Evolutionary conservation across 2,888 invertebrate genomes (phyloP).

Genomic region (Agapetus fuscipes): DNA sequence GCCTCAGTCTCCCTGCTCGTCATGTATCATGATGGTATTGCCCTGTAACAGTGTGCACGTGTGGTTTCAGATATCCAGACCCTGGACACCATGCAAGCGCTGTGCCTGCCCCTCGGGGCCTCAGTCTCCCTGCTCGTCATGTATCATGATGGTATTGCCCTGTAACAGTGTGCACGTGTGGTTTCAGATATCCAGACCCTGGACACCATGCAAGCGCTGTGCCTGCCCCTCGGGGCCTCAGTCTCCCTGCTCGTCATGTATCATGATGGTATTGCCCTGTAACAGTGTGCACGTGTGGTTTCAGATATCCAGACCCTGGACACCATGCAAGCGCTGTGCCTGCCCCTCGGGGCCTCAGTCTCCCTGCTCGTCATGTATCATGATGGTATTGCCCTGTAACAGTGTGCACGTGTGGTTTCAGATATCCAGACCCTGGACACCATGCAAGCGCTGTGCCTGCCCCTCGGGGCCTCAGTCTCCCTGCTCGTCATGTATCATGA

Average conservation of each 20-base stretch:
- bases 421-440: constrained; percentile 91
- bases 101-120: constrained; percentile 92
- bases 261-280: too few species aligned
- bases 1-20: constrained; percentile 92
- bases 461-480: constrained; percentile 90
- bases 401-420: too few species aligned
- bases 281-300: too few species aligned
- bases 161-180: too few species aligned
- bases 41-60: too few species aligned
- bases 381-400: too few species aligned
- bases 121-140: constrained; percentile 92
- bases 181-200: constrained; percentile 78
- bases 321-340: constrained; percentile 93
- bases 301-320: constrained; percentile 85
- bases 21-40: too few species aligned
- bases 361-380: constrained; percentile 95
- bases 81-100: constrained; percentile 92
- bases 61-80: constrained; percentile 79
- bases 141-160: too few species aligned
- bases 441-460: constrained; percentile 94
- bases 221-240: constrained; percentile 91
- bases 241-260: constrained; percentile 94
- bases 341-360: constrained; percentile 91
- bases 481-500: constrained; percentile 95
- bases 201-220: constrained; percentile 95